These are phyloP conservation scores for Luperina testacea DNA, from an alignment of 2,888 invertebrate species.

Conservation along the genomic window DNA sequence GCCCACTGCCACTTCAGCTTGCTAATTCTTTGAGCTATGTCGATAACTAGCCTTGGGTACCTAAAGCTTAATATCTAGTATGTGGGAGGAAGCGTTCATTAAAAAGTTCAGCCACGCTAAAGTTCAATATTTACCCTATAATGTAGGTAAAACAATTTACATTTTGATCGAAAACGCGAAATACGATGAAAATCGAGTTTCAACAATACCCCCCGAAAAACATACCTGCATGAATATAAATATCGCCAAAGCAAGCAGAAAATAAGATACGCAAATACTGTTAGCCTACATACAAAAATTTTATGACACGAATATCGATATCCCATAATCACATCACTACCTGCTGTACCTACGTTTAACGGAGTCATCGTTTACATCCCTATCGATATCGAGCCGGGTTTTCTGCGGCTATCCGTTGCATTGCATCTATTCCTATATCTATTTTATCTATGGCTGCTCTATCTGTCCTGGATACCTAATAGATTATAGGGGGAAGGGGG, in stretches of 20 bases:
- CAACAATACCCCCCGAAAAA: conserved; percentile 3
- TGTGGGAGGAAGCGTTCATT: background rate
- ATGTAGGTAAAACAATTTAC: conserved; percentile 16
- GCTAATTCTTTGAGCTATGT: too few relatives aligned
- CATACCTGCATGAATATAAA: conserved; percentile 11
- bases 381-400: conserved; percentile 31
- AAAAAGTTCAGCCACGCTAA: background rate
- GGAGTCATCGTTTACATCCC: conserved; percentile 18
- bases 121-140: background rate
- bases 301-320: conserved; percentile 49
- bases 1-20: too few relatives aligned
- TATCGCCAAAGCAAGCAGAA: conserved; percentile 7
- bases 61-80: background rate
- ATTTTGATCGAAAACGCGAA: conserved; percentile 41
- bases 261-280: conserved; percentile 20
- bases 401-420: background rate
- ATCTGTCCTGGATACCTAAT: background rate
- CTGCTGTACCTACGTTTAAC: too few relatives aligned
- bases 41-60: too few relatives aligned
- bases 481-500: conserved; percentile 5
- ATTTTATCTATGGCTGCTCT: conserved; percentile 19
- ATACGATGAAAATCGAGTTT: conserved; percentile 29
- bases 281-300: background rate
- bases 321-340: conserved; percentile 40
- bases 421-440: conserved; percentile 3